These are phyloP conservation scores for Pollenia amentaria DNA, from an alignment of 2,888 invertebrate genomes.

Conservation along the genomic window DNA sequence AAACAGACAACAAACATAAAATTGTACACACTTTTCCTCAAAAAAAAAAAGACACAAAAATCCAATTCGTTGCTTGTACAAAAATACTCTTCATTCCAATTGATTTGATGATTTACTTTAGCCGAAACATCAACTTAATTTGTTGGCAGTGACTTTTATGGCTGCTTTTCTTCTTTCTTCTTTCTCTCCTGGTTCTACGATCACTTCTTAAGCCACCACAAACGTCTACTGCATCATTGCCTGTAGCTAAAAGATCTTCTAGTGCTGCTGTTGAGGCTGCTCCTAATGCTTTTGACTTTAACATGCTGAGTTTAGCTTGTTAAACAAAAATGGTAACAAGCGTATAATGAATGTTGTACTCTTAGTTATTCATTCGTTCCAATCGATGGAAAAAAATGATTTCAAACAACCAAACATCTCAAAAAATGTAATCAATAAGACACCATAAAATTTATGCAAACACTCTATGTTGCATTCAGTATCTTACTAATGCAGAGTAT, in stretches of 20 bases:
- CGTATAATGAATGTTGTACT: conserved; percentile 61
- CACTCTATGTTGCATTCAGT: conserved; percentile 24
- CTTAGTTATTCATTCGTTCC: conserved; percentile 48
- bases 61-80: conserved; percentile 27
- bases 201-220: neutral
- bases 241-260: conserved; percentile 40
- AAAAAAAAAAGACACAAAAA: conserved; percentile 33
- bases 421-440: conserved; percentile 44
- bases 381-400: conserved; percentile 35
- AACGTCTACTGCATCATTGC: neutral
- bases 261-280: conserved; percentile 35
- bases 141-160: conserved; percentile 60
- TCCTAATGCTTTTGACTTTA: conserved; percentile 62
- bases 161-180: conserved; percentile 25
- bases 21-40: conserved; percentile 17
- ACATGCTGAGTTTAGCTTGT: conserved; percentile 62
- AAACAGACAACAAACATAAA: conserved; percentile 54
- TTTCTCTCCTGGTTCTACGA: neutral
- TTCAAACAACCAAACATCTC: conserved; percentile 37
- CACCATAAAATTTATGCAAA: conserved; percentile 63
- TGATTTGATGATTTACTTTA: conserved; percentile 66
- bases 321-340: conserved; percentile 69
- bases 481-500: conserved; percentile 16
- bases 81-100: conserved; percentile 52
- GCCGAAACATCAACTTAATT: conserved; percentile 62